Evolutionary conservation across 2,113 vertebrate genomes (phyloP).

Genomic region (Pseudorasbora parva): DNA sequence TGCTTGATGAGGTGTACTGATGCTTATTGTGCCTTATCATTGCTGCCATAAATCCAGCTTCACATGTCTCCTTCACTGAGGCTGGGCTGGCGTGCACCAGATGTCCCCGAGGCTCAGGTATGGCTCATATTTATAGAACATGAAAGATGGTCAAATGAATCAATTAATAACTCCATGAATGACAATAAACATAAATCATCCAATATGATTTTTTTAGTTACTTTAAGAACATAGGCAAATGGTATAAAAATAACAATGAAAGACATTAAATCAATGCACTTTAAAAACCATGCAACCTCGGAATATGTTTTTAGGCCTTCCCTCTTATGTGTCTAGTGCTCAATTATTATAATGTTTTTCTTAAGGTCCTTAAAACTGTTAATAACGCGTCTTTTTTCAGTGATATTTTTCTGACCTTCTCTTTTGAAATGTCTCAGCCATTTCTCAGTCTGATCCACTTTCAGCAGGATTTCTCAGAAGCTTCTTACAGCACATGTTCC

Average conservation of each 20-base stretch:
- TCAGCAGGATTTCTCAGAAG: no score
- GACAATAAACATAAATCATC: slow-evolving; percentile 8
- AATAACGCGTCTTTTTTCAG: no score
- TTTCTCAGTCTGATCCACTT: no score
- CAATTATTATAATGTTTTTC: no score
- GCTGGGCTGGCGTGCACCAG: slow-evolving; percentile 1
- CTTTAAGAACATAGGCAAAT: neutral
- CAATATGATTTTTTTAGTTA: slow-evolving; percentile 2
- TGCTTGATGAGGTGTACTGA: slow-evolving; percentile 40
- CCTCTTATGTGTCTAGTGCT: no score
- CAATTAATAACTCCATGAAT: slow-evolving; percentile 5
- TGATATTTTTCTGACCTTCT: no score
- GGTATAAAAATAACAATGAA: neutral
- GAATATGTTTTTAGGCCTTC: no score
- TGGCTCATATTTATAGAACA: slow-evolving; percentile 28
- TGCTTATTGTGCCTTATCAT: slow-evolving; percentile 42
- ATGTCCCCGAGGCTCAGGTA: slow-evolving; percentile 27
- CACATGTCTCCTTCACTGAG: slow-evolving; percentile 25
- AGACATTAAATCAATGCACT: neutral
- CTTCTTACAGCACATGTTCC: no score
- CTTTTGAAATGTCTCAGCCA: no score
- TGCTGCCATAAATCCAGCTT: slow-evolving; percentile 38
- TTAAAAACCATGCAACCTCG: no score
- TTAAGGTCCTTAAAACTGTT: no score
- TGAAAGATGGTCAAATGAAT: slow-evolving; percentile 21